Percentiles rank a stretch among this genome's conserved stretches.
Evolutionary conservation across 1,140 invertebrate genomes (phyloP).

Genomic region (Maniola jurtina): DNA sequence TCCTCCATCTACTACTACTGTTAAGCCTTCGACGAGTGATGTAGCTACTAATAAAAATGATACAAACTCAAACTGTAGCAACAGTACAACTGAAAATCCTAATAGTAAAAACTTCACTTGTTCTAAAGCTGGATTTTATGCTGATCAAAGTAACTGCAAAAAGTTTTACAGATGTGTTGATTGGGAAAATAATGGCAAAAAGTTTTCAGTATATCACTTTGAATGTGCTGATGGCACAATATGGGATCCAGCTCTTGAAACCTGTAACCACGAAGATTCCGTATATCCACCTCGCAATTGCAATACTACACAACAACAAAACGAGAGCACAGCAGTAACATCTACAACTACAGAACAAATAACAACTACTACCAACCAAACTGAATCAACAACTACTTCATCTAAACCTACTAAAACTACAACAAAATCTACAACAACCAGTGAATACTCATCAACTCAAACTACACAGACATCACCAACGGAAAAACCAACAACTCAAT

Average conservation of each 20-base stretch:
- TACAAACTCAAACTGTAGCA: slow-evolving; percentile 39
- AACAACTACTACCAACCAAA: slow-evolving; percentile 28
- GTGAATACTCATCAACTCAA: slow-evolving; percentile 32
- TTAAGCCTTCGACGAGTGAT: slow-evolving; percentile 21
- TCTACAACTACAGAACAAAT: slow-evolving; percentile 33
- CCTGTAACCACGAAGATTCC: slow-evolving; percentile 78
- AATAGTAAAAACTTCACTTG: slow-evolving; percentile 58
- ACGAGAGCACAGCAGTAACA: slow-evolving; percentile 43
- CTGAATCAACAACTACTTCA: slow-evolving; percentile 12
- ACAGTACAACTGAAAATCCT: slow-evolving; percentile 42
- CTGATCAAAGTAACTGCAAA: slow-evolving; percentile 83
- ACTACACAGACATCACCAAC: slow-evolving; percentile 24
- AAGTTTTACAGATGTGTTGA: slow-evolving; percentile 88
- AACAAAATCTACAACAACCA: slow-evolving; percentile 29
- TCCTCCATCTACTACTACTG: slow-evolving; percentile 15
- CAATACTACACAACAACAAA: slow-evolving; percentile 49
- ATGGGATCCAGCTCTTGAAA: slow-evolving; percentile 79
- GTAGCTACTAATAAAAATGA: slow-evolving; percentile 9
- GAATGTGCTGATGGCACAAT: slow-evolving; percentile 81
- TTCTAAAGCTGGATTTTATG: slow-evolving; percentile 82
- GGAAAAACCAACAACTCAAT: slow-evolving; percentile 29
- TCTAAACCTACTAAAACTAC: slow-evolving; percentile 15
- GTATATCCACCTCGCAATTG: slow-evolving; percentile 72
- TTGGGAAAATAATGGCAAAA: slow-evolving; percentile 79
- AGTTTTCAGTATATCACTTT: slow-evolving; percentile 83